phyloP scores from a whole-genome alignment of 1,140 invertebrate genomes.

The Dreissena rostriformis region DNA sequence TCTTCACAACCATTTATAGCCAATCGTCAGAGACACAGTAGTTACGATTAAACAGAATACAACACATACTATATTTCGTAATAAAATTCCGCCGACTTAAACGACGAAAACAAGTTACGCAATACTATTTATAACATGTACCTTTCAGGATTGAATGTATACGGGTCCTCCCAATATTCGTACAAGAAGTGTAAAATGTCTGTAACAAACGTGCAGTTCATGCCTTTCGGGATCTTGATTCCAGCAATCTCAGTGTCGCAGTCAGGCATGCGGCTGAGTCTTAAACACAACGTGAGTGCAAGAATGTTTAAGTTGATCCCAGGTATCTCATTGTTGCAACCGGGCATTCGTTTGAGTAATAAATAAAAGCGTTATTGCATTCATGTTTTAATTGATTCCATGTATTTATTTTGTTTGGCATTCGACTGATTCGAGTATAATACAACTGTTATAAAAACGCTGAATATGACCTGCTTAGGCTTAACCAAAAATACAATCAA shows the following conservation, averaged over 20 bases:
- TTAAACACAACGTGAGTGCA: not conserved
- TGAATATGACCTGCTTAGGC: too few species aligned
- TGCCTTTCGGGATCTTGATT: slow-evolving; percentile 35
- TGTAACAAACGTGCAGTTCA: slow-evolving; percentile 17
- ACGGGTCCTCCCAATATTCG: slow-evolving; percentile 40
- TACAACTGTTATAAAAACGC: not conserved
- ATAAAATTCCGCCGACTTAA: too few species aligned
- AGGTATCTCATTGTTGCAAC: not conserved
- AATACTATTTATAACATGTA: not conserved
- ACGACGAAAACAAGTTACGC: too few species aligned
- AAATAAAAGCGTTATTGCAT: not conserved
- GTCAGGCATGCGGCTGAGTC: slow-evolving; percentile 19
- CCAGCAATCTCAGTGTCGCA: slow-evolving; percentile 30
- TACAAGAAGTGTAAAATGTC: slow-evolving; percentile 15
- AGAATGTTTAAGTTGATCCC: not conserved
- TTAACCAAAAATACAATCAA: too few species aligned
- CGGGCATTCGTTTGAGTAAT: not conserved
- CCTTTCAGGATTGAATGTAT: slow-evolving; percentile 47
- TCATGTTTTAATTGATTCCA: not conserved
- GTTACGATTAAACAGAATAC: too few species aligned
- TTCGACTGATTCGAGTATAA: not conserved
- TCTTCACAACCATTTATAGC: too few species aligned
- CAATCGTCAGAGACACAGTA: too few species aligned
- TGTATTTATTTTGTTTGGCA: not conserved
- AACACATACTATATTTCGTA: too few species aligned